phyloP scores from a whole-genome alignment of 2,113 vertebrate genomes.

The Labeo rohita region DNA sequence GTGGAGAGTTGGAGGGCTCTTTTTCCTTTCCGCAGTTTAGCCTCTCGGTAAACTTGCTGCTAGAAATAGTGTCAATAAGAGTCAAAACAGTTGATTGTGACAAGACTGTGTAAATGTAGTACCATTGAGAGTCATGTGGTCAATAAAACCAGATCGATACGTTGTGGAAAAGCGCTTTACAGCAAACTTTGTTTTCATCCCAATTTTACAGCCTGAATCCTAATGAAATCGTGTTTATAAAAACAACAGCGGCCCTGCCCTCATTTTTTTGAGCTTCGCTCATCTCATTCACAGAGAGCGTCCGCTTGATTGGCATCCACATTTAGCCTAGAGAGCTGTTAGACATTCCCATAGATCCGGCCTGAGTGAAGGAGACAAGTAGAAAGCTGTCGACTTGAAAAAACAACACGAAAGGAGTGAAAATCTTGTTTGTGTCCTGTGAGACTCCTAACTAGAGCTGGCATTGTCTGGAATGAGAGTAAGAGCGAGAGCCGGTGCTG shows the following conservation, averaged over 20 bases:
- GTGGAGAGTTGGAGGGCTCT: slow-evolving; percentile 42
- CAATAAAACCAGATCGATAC: slow-evolving; percentile 10
- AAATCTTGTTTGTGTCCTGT: slow-evolving; percentile 28
- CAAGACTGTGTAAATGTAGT: slow-evolving; percentile 36
- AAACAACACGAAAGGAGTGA: neutral
- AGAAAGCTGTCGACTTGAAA: neutral
- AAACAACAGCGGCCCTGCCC: neutral
- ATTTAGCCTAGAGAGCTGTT: slow-evolving; percentile 13
- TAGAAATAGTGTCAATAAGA: slow-evolving; percentile 44
- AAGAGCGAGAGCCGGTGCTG: slow-evolving; percentile 1
- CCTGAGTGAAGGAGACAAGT: neutral
- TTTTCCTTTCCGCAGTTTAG: slow-evolving; percentile 25
- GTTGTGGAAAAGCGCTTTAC: neutral
- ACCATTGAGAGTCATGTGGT: slow-evolving; percentile 34
- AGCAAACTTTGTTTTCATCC: slow-evolving; percentile 1
- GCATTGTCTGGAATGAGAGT: slow-evolving; percentile 19
- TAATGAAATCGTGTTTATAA: slow-evolving; percentile 38
- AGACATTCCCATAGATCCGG: neutral
- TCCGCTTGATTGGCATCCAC: slow-evolving; percentile 32
- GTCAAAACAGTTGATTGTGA: slow-evolving; percentile 35
- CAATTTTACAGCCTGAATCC: slow-evolving; percentile 22
- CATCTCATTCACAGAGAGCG: slow-evolving; percentile 14
- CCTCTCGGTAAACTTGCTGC: slow-evolving; percentile 42
- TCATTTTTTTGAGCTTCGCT: neutral
- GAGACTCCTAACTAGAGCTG: slow-evolving; percentile 24